Evolutionary conservation across 2,888 invertebrate species (phyloP), one percentile per base, ranked within the genome.

Genomic region (Cerastis rubricosa): DNA sequence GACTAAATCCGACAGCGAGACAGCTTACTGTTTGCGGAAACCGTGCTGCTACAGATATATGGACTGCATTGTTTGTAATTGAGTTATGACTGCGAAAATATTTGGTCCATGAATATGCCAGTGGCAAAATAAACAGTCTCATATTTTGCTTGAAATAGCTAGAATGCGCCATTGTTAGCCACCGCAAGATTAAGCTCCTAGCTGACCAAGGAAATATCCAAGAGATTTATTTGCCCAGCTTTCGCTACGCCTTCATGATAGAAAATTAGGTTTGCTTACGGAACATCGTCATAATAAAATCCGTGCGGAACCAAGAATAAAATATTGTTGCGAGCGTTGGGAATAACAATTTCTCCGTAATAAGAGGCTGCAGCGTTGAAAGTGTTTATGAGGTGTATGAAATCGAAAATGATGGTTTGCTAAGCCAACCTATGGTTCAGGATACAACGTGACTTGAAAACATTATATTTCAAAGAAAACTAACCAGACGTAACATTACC

Each of bases 371-470:
- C 67, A 45, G 64, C 73, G 71, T 84, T 80, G 81, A 88, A 88
- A 86, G 86, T 85, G 87, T 85, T 84, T 85, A 88, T 85, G 83
- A 85, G 84, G 83, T 85, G 87, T 84, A 85, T 68, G 74, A 79
- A 90, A 91, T 91, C 82, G 85, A 80, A 90, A 91, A 92, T 88
- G 67, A 88, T 78, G 77, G 89, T 84, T 86, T 86, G 69, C 80
- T 86, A 54, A 69, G 57, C 35, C 40, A 35, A 59, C 74, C 74
- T 81, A 61, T 75, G 73, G 73, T 78, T n/a, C 77, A 76, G 51
- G 25, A 66, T 54, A 57, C 47, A 66, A 81, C 75, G 71, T 83
- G 80, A 76, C 70, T 79, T 61, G 14, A 47, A 51, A 54, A 61
- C 74, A 54, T 68, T 71, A 25, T 43, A 59, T 74, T 66, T 74